These are phyloP conservation scores for Tribolium castaneum DNA, from an alignment of 1,140 invertebrate genomes.

Conservation along the genomic window DNA sequence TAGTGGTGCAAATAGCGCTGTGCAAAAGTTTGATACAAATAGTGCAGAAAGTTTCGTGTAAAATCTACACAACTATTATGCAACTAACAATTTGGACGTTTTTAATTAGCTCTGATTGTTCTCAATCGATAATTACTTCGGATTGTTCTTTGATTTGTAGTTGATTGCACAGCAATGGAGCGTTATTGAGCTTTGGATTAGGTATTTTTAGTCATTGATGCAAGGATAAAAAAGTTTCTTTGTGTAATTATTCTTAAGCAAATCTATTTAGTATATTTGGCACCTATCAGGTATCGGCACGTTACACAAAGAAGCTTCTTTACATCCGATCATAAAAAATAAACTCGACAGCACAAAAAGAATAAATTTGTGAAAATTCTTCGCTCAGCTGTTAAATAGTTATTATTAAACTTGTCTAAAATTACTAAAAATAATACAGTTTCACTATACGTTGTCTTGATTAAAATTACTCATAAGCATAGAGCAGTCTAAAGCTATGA, in stretches of 20 bases:
- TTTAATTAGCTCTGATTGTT: constrained; percentile 33
- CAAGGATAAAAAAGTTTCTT: background rate
- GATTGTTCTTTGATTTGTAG: constrained; percentile 13
- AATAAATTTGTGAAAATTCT: too few species aligned
- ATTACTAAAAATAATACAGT: background rate
- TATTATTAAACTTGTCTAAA: background rate
- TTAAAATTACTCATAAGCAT: constrained; percentile 26
- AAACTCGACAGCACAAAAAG: background rate
- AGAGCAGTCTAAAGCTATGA: constrained; percentile 24
- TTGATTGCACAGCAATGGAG: constrained; percentile 30
- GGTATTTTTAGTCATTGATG: background rate
- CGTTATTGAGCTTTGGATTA: constrained; percentile 3
- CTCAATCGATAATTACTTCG: constrained; percentile 26
- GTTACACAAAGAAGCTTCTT: background rate
- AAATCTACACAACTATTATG: background rate
- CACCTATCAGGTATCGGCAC: constrained; percentile 19
- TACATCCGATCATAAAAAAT: background rate
- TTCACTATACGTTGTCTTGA: background rate
- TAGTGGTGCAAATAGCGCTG: background rate
- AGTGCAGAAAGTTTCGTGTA: constrained; percentile 7
- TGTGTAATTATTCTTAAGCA: too few species aligned
- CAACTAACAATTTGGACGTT: constrained; percentile 21
- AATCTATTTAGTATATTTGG: background rate
- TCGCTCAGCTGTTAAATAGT: background rate
- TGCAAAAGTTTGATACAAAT: background rate